Evolutionary conservation across 1,140 invertebrate species (phyloP).

Genomic region (Anagrus nilaparvatae): DNA sequence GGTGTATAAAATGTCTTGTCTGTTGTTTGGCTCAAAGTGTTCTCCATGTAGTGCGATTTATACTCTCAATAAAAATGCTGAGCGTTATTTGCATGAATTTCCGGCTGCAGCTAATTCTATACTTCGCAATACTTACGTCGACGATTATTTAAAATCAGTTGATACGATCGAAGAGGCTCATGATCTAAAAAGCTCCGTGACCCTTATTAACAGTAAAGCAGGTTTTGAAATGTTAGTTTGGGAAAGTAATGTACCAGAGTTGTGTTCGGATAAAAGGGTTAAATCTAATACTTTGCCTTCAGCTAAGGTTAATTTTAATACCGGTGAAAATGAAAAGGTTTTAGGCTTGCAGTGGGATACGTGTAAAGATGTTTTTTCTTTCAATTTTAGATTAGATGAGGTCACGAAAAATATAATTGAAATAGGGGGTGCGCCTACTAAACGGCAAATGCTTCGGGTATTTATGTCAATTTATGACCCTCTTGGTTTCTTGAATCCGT

Average conservation of each 20-base stretch:
- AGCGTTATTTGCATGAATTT: neutral
- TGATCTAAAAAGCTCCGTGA: neutral
- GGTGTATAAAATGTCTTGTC: constrained; percentile 1
- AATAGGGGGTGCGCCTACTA: no score
- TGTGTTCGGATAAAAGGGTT: no score
- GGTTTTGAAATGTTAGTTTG: neutral
- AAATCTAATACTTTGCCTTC: no score
- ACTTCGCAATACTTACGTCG: neutral
- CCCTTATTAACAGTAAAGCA: neutral
- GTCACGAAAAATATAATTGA: no score
- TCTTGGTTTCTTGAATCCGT: no score
- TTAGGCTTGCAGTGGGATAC: no score
- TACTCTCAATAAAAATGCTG: neutral
- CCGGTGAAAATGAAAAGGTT: no score
- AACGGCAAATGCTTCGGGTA: no score
- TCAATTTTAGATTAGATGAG: no score
- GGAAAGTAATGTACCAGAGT: neutral
- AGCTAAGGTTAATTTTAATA: no score
- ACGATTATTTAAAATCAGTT: neutral
- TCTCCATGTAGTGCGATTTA: neutral
- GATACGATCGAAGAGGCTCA: neutral
- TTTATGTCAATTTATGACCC: no score
- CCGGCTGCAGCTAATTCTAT: neutral
- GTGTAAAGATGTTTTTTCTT: no score
- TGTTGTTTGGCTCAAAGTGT: neutral